A percentile compares a stretch with the other conserved stretches of the same genome.
Evolutionary conservation across 2,113 vertebrate genomes (phyloP).

Genomic region (Hymenochirus boettgeri): DNA sequence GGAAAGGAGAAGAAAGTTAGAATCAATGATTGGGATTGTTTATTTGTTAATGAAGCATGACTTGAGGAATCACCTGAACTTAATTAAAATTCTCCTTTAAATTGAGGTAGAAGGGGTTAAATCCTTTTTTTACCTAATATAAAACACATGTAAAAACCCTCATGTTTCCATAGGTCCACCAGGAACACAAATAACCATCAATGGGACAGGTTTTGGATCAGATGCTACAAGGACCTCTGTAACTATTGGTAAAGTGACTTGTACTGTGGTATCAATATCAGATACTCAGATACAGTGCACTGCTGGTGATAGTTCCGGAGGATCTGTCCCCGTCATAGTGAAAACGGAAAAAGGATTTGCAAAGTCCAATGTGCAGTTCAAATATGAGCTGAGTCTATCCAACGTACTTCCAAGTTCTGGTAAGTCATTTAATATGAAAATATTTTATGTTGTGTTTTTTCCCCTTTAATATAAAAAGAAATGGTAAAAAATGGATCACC

Average conservation of each 20-base stretch:
- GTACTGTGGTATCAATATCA: conserved; percentile 54
- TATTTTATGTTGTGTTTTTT: too few relatives aligned
- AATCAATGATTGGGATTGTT: too few relatives aligned
- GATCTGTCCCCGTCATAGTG: conserved; percentile 61
- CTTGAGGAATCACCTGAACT: too few relatives aligned
- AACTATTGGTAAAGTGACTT: conserved; percentile 53
- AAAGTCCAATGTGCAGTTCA: conserved; percentile 54
- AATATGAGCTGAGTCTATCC: conserved; percentile 62
- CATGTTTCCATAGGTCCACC: conserved; percentile 70
- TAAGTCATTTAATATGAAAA: conserved; percentile 39
- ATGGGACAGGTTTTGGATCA: conserved; percentile 65
- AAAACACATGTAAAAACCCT: too few relatives aligned
- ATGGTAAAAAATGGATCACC: too few relatives aligned
- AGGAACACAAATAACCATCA: conserved; percentile 63
- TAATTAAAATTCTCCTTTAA: too few relatives aligned
- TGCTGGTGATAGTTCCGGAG: conserved; percentile 64
- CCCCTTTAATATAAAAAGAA: too few relatives aligned
- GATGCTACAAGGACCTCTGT: conserved; percentile 52
- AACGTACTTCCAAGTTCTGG: conserved; percentile 66
- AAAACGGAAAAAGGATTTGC: conserved; percentile 66
- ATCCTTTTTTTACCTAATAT: too few relatives aligned
- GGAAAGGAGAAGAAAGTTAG: too few relatives aligned
- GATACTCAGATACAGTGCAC: conserved; percentile 59
- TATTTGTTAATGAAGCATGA: neutral
- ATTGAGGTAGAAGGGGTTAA: too few relatives aligned